phyloP scores from a whole-genome alignment of 2,888 invertebrate species.

The Zhuqinia jingwanae region DNA sequence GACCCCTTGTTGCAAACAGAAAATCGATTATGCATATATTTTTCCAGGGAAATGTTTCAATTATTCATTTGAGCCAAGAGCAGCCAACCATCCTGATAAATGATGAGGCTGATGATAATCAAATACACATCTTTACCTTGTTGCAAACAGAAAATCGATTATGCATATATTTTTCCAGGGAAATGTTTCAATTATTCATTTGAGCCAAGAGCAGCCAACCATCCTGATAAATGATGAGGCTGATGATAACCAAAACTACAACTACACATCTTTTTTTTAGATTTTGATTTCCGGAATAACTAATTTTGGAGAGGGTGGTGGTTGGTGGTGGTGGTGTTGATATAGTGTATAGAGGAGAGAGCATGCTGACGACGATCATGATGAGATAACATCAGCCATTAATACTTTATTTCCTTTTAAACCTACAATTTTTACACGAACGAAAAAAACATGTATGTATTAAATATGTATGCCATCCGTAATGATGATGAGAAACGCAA shows the following conservation, averaged over 20 bases:
- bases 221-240: background rate
- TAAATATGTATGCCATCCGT: background rate
- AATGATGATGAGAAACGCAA: background rate
- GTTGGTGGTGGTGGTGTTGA: background rate
- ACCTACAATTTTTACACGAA: background rate
- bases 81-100: background rate
- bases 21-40: conserved; percentile 26
- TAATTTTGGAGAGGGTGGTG: conserved; percentile 6
- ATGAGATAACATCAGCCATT: background rate
- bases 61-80: background rate
- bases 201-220: background rate
- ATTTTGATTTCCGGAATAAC: conserved; percentile 31
- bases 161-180: background rate
- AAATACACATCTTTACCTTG: too few relatives aligned
- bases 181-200: conserved; percentile 9
- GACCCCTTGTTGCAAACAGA: too few relatives aligned
- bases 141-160: conserved; percentile 34
- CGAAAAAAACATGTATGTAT: background rate
- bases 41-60: background rate
- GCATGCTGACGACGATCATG: background rate
- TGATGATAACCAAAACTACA: too few relatives aligned
- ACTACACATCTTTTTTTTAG: background rate
- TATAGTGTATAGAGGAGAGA: background rate
- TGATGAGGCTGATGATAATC: too few relatives aligned
- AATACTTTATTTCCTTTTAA: background rate